These are phyloP conservation scores for Acrossocheilus fasciatus DNA, from an alignment of 2,797 vertebrate genomes.

Conservation along the genomic window DNA sequence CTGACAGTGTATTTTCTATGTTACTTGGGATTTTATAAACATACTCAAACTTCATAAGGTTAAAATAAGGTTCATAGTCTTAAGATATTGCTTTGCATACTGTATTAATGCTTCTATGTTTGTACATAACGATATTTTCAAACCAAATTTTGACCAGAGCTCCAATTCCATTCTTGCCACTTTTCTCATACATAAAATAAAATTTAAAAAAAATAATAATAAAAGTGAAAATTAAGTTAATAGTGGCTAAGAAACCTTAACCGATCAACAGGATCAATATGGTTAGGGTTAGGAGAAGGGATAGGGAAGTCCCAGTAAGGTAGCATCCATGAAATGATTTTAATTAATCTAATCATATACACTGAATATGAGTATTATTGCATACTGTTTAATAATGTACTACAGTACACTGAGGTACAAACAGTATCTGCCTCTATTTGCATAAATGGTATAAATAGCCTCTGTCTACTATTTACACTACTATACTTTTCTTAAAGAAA, in stretches of 20 bases:
- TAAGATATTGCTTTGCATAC: neutral
- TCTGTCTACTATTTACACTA: no score
- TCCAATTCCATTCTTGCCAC: neutral
- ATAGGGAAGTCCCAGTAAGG: neutral
- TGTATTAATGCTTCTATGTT: neutral
- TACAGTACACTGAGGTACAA: neutral
- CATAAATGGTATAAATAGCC: neutral
- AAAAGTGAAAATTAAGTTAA: neutral
- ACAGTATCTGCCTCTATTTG: neutral
- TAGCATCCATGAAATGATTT: neutral
- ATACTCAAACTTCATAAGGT: neutral
- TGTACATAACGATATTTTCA: neutral
- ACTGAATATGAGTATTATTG: neutral
- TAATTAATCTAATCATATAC: neutral
- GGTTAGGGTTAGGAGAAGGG: neutral
- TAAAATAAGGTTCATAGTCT: neutral
- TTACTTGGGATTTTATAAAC: neutral
- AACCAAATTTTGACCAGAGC: neutral
- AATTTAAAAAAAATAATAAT: fast-evolving
- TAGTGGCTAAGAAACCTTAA: neutral
- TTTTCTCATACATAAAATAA: neutral
- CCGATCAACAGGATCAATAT: no score
- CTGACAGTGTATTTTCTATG: neutral
- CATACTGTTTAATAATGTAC: neutral
- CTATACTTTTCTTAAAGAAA: neutral